Percentiles rank a stretch among this genome's conserved stretches.
These are phyloP conservation scores for Panthera tigris DNA, from an alignment of 2,113 vertebrate species.

Conservation along the genomic window DNA sequence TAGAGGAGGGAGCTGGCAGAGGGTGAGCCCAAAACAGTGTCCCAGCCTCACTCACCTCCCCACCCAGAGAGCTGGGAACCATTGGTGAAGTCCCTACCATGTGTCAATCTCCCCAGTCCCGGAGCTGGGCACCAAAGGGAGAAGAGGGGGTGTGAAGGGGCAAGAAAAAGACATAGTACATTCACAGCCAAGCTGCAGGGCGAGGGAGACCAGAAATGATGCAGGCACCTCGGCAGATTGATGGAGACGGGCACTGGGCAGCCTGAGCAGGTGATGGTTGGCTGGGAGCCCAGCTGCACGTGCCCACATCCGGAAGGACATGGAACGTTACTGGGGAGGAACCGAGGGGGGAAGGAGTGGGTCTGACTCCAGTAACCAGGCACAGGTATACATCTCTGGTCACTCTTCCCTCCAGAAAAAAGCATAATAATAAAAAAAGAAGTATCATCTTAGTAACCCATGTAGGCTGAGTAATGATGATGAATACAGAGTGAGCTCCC, in stretches of 20 bases:
- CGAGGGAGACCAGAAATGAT: neutral
- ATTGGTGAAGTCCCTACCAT: rapidly evolving
- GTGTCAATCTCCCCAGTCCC: neutral
- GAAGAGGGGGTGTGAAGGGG: neutral
- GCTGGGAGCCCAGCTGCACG: neutral
- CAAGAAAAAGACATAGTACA: neutral
- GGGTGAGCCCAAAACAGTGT: neutral
- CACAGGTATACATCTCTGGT: neutral
- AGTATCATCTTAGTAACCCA: neutral
- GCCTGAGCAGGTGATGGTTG: neutral
- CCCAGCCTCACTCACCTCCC: neutral
- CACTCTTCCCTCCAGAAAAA: neutral
- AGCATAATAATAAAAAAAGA: neutral
- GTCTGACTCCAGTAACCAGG: neutral
- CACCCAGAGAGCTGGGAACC: neutral
- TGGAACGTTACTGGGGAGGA: neutral
- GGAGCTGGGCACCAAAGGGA: neutral
- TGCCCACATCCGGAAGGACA: rapidly evolving
- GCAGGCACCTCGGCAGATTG: rapidly evolving
- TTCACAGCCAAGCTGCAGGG: neutral
- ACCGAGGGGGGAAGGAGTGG: neutral
- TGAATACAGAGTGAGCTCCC: neutral
- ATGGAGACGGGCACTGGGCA: neutral
- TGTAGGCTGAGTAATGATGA: neutral
- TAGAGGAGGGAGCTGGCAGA: neutral